Percentiles rank a stretch among this genome's conserved stretches.
These are phyloP conservation scores for Malurus cyaneus DNA, from an alignment of 2,113 vertebrate species.

Conservation along the genomic window DNA sequence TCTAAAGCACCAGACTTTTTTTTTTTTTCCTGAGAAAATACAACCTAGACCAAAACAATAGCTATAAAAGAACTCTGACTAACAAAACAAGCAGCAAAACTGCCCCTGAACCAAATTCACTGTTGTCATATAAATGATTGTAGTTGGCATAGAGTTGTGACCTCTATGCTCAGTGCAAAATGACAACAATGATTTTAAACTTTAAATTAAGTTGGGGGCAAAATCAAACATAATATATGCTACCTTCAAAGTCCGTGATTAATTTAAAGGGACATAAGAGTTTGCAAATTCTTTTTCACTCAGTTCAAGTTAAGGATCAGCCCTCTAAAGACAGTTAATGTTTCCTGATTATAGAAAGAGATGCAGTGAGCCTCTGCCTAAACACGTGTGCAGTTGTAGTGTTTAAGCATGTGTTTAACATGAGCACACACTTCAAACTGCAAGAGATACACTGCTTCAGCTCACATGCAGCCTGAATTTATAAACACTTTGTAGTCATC, in stretches of 20 bases:
- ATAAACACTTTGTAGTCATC: background rate
- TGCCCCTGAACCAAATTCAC: background rate
- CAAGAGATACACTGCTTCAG: background rate
- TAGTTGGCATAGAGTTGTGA: background rate
- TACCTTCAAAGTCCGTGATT: background rate
- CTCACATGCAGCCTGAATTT: background rate
- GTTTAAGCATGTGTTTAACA: background rate
- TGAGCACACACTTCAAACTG: background rate
- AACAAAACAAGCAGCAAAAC: background rate
- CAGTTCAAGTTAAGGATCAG: conserved; percentile 8
- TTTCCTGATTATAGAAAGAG: background rate
- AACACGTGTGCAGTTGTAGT: background rate
- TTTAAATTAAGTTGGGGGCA: conserved; percentile 17
- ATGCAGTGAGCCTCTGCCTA: background rate
- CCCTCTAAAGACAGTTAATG: background rate
- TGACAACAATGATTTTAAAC: conserved; percentile 32
- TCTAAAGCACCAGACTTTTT: background rate
- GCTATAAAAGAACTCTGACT: background rate
- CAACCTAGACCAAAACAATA: background rate
- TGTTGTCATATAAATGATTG: background rate
- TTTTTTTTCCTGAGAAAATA: background rate
- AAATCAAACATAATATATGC: conserved; percentile 23
- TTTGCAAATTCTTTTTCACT: background rate
- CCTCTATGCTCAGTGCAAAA: conserved; percentile 29
- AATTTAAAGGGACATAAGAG: background rate